Conservation (phyloP, 2,888 invertebrate species). For the Scaptomyza polygonia region DNA sequence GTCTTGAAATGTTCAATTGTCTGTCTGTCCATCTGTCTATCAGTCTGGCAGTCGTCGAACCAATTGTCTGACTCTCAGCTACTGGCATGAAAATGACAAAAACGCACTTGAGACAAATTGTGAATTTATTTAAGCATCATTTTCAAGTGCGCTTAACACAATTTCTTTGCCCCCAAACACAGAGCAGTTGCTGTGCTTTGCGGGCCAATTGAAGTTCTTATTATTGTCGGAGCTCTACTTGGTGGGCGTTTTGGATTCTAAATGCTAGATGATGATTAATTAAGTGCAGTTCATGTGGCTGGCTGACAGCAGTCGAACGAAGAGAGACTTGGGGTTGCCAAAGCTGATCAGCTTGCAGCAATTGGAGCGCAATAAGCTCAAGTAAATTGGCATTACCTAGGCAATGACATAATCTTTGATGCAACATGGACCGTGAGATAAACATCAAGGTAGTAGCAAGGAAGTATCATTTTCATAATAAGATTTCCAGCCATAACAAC, state of each 20-base stretch:
- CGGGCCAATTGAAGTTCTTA: conserved; percentile 46
- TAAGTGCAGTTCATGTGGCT: conserved; percentile 55
- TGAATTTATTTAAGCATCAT: conserved; percentile 70
- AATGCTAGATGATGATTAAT: conserved; percentile 71
- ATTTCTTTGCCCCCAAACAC: conserved; percentile 52
- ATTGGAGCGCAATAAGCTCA: conserved; percentile 63
- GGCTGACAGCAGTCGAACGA: conserved; percentile 25
- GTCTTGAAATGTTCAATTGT: conserved; percentile 47
- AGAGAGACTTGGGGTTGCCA: conserved; percentile 39
- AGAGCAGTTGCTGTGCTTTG: conserved; percentile 3
- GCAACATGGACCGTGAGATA: conserved; percentile 52
- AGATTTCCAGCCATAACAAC: conserved; percentile 63
- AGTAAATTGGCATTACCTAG: conserved; percentile 57
- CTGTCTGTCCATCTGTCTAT: conserved; percentile 17
- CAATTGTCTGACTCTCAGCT: conserved; percentile 13
- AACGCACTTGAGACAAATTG: conserved; percentile 80
- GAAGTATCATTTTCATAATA: conserved; percentile 56
- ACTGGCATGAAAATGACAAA: conserved; percentile 75
- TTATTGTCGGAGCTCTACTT: conserved; percentile 13
- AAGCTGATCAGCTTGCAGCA: conserved; percentile 36
- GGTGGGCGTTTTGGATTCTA: conserved; percentile 54
- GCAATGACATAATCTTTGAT: conserved; percentile 59
- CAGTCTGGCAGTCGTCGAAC: conserved; percentile 6
- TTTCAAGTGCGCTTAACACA: conserved; percentile 67
- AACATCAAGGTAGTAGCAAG: conserved; percentile 55